phyloP scores from a whole-genome alignment of 2,113 vertebrate genomes.

The Phoenicopterus ruber region DNA sequence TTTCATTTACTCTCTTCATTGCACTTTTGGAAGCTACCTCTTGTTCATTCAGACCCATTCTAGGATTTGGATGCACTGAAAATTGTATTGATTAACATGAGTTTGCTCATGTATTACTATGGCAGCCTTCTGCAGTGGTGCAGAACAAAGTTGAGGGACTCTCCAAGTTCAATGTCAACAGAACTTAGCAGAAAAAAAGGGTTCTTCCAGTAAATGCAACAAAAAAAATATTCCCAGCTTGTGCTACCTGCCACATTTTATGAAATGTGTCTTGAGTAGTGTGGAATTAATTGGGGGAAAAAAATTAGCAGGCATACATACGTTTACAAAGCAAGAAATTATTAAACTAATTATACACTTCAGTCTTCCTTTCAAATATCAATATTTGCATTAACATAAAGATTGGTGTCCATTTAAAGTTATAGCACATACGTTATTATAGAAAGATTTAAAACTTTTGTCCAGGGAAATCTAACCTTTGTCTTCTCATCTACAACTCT shows the following conservation, averaged over 20 bases:
- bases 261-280: neutral
- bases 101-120: neutral
- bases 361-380: neutral
- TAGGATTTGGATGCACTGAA: neutral
- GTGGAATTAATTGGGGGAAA: neutral
- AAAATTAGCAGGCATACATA: neutral
- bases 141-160: neutral
- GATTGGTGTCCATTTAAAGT: neutral
- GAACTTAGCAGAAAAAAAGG: neutral
- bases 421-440: fast-evolving
- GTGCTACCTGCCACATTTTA: neutral
- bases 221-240: conserved; percentile 23
- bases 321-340: conserved; percentile 21
- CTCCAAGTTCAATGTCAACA: neutral
- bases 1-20: neutral
- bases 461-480: conserved; percentile 82
- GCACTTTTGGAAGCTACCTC: neutral
- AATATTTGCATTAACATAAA: neutral
- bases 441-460: neutral
- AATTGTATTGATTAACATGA: neutral
- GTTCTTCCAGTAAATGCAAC: neutral
- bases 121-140: neutral
- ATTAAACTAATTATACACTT: neutral
- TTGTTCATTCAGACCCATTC: neutral
- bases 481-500: conserved; percentile 98